Conservation (phyloP, 2,888 invertebrate genomes). For the Kryphioiulus occultus region DNA sequence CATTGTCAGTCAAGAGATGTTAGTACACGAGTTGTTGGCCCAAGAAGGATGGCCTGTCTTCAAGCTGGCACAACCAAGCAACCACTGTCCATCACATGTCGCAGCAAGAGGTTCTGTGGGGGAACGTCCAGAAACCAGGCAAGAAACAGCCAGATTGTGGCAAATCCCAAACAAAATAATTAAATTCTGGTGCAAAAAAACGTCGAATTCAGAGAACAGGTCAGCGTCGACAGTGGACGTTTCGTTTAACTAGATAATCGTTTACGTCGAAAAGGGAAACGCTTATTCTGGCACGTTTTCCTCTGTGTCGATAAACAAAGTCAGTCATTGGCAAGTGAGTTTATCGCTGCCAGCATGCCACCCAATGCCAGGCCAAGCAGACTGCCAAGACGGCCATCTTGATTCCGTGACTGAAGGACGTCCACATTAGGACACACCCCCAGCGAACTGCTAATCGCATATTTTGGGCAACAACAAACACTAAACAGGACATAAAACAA, state of each 20-base stretch:
- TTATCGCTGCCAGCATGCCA: background rate
- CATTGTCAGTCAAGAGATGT: too few species aligned
- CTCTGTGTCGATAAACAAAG: constrained; percentile 3
- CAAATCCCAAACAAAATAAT: too few species aligned
- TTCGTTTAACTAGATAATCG: background rate
- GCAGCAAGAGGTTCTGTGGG: too few species aligned
- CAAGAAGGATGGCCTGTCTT: background rate
- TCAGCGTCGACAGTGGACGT: background rate
- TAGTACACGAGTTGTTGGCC: background rate
- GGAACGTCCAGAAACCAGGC: too few species aligned
- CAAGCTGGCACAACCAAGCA: background rate
- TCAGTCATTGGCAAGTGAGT: background rate
- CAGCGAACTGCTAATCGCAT: constrained; percentile 12
- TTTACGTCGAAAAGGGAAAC: background rate
- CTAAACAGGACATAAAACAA: constrained; percentile 14
- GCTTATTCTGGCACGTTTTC: constrained; percentile 36
- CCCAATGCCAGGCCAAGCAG: background rate
- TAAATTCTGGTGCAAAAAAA: background rate
- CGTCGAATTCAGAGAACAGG: background rate
- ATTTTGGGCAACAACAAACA: background rate
- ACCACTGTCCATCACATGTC: background rate
- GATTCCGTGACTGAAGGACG: background rate
- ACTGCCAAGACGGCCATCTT: constrained; percentile 14
- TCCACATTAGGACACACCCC: background rate
- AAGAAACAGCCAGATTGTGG: too few species aligned